Base-by-base conservation (phyloP, 2,888 invertebrate genomes). In the Hydrotaea diabolus region DNA sequence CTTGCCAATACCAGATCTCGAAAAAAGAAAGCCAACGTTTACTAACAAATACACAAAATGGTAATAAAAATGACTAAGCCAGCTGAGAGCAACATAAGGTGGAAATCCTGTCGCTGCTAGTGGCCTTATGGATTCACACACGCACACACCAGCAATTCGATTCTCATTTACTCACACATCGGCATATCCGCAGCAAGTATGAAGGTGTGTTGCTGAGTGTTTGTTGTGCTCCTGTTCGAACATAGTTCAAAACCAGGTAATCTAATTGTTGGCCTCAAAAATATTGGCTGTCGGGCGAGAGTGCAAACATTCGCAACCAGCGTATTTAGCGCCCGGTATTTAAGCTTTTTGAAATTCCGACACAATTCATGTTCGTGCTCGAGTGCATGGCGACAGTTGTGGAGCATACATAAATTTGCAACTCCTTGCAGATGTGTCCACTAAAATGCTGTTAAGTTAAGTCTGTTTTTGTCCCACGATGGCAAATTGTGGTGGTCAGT, bases 1-100 rank as follows among this genome's bases (percentile, higher is more conserved):
- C n/a, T n/a, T n/a, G n/a, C n/a, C 31, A 31, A 31, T 4, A 2
- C 31, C 31, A 31, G 7, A 31, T 4, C 7, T 31, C 3, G 7
- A 31, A 31, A 31, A 4, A 2, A 4, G 7, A 31, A 31, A 2
- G 31, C 31, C 31, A 31, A 2, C 7, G 31, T 4, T 4, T 31
- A 31, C 7, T 4, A 31, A 31, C 31, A 31, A 31, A 31, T 31
- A 31, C 31, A 2, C 31, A 31, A 31, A 31, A 31, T 7, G 31
- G 31, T 31, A 7, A 31, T 7, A 31, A 7, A 31, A 31, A 4
- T 31, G 31, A 7, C 31, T 7, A 31, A 2, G 7, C 31, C 31
- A 7, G 69, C 69, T 69, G 46, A 23, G 46, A 69, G 43, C 23
- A 43, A 69, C 19, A 43, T 43, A 46, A 39, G 69, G 21, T 62